phyloP scores from a whole-genome alignment of 2,888 invertebrate genomes.

The Troides aeacus region DNA sequence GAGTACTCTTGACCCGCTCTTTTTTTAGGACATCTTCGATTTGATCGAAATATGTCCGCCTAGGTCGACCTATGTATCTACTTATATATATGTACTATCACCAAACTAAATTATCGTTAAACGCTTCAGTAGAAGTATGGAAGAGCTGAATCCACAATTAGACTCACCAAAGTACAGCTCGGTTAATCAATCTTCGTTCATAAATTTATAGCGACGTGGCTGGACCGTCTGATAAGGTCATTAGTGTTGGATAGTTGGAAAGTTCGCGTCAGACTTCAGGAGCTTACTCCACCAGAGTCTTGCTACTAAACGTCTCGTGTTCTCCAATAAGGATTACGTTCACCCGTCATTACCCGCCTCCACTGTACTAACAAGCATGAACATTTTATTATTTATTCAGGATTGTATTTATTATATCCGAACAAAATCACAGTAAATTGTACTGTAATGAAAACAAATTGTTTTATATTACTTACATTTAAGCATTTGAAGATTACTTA shows the following conservation, averaged over 20 bases:
- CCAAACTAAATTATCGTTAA: background rate
- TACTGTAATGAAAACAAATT: background rate
- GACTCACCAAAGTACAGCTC: background rate
- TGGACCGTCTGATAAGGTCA: constrained; percentile 24
- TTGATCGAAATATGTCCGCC: no score
- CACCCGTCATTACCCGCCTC: background rate
- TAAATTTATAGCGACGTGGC: constrained; percentile 15
- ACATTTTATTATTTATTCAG: background rate
- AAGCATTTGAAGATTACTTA: no score
- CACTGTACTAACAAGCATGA: background rate
- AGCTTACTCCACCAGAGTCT: constrained; percentile 6
- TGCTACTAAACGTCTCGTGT: constrained; percentile 3
- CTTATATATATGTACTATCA: no score
- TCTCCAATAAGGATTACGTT: background rate
- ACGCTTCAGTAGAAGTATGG: background rate
- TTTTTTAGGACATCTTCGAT: no score
- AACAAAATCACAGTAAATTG: background rate
- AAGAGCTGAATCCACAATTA: background rate
- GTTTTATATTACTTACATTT: no score
- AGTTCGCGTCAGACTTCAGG: constrained; percentile 10
- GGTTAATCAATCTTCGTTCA: constrained; percentile 18
- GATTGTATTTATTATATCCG: background rate
- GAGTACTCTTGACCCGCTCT: no score
- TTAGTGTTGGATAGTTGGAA: constrained; percentile 18
- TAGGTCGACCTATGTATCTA: no score